phyloP scores from a whole-genome alignment of 2,113 vertebrate species.

The Sceloporus undulatus region DNA sequence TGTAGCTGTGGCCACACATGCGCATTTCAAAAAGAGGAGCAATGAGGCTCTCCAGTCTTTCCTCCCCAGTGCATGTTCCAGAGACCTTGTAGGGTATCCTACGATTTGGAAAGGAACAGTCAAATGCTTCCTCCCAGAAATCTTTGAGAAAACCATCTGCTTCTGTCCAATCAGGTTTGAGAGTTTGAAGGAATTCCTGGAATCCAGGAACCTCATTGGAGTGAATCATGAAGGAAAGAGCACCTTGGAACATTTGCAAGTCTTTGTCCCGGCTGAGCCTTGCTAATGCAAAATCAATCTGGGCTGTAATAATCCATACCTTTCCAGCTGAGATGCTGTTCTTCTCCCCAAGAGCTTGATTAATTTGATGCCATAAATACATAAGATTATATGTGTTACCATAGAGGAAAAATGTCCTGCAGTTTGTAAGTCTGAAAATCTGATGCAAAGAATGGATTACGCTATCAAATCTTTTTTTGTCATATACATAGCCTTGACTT shows the following conservation, averaged over 20 bases:
- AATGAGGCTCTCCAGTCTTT: not conserved
- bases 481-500: not conserved
- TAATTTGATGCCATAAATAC: not conserved
- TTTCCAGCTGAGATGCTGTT: not conserved
- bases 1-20: not conserved
- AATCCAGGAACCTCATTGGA: not conserved
- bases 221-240: not conserved
- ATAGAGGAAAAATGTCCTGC: not conserved
- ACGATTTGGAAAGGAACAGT: not conserved
- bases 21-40: not conserved
- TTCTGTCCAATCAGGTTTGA: not conserved
- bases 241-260: not conserved
- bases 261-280: not conserved
- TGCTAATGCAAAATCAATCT: not conserved
- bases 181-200: not conserved
- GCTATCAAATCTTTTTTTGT: fast-evolving
- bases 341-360: no score
- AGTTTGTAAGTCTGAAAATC: not conserved
- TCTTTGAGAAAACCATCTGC: not conserved
- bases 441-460: fast-evolving
- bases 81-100: not conserved
- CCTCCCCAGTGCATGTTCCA: not conserved
- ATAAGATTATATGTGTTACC: not conserved
- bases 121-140: not conserved
- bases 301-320: not conserved